Evolutionary conservation across 2,888 invertebrate genomes (phyloP), one percentile per base, ranked within the genome.

Genomic region (Drosophila niveifrons): DNA sequence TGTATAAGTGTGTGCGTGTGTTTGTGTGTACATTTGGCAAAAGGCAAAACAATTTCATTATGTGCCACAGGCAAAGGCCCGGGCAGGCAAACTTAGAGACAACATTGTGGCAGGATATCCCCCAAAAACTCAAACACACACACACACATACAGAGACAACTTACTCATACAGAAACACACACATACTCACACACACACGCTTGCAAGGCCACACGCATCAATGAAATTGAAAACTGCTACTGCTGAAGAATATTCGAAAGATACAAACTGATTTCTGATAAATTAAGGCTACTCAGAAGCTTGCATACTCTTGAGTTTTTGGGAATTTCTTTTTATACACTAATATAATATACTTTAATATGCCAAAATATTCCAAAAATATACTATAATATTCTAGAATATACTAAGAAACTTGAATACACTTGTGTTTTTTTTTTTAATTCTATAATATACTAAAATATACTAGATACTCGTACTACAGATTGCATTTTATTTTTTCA

Each of bases 31-130:
- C 52, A 72, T 67, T 74, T 65, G 64, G 47, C n/a, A 69, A 76
- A 72, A 69, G 78, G 72, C 71, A 75, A 75, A 78, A 80, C 88
- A 82, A 84, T 85, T 85, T 87, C 74, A 84, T 80, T 80, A 74
- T 34, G 57, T 69, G 57, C 50, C 56, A 59, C 55, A 66, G 58
- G 34, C 53, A 57, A 29, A 43, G 36, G 55, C n/a, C 28, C 34
- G 51, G 34, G 34, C 28, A 18, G 59, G 31, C 57, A 28, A 66
- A 75, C 76, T 67, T 72, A 39, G 34, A 13, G 62, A 39, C 65
- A 68, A 67, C 68, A 65, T 47, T 75, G 61, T 65, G 76, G 51
- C 51, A 58, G 56, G 58, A 72, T 65, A 4, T 58, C 52, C 13
- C 48, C 55, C 23, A 23, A 18, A 18, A 17, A 55, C 46, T 47